Base-by-base conservation (phyloP, 2,797 vertebrate genomes). In the Sebastes trivittatus region DNA sequence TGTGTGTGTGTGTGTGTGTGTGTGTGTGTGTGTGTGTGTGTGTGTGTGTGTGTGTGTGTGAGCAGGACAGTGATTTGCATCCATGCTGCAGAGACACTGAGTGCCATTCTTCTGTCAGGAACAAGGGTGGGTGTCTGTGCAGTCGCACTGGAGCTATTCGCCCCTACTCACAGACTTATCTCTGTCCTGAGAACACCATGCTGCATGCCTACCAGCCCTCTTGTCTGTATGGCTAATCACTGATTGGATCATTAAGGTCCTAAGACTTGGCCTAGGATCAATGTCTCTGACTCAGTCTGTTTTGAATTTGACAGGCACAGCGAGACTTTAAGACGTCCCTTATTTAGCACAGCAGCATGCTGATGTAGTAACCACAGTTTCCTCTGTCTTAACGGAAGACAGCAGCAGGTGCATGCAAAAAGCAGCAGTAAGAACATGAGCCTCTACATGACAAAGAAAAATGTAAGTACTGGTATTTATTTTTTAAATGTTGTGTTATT, bases 341-440 rank as follows among this genome's bases (percentile, higher is more conserved):
- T 6, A 11, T 71, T 59, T 30, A 56, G 32, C 6, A 4, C 25
- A 78, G 75, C 81, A 84, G 42, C 65, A 18, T 7, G 58, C 59
- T 72, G 60, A 73, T 67, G 62, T 46, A 4, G 11, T 54, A 90
- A 95, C 93, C 94, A 90, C 94, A 93, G 61, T 75, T 95, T 96
- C 94, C 94, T 92, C n/a, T 90, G 22, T 78, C 11, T 59, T 30
- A 91, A 66, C 79, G 30, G 84, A 89, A 86, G 77, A 61, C 49
- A 42, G 56, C 8, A 29, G 67, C 81, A 86, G 93, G 83, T 90
- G 87, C 83, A 78, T 56, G 68, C 49, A 78, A 74, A 67, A n/a
- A 73, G 11, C 49, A 29, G 18, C 52, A 46, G 58, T 32, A 13
- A 58, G 49, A 42, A 29, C 64, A 66, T 23, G 22, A 75, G 22